Evolutionary conservation across 2,113 vertebrate genomes (phyloP).

Genomic region (Sakesphorus luctuosus): DNA sequence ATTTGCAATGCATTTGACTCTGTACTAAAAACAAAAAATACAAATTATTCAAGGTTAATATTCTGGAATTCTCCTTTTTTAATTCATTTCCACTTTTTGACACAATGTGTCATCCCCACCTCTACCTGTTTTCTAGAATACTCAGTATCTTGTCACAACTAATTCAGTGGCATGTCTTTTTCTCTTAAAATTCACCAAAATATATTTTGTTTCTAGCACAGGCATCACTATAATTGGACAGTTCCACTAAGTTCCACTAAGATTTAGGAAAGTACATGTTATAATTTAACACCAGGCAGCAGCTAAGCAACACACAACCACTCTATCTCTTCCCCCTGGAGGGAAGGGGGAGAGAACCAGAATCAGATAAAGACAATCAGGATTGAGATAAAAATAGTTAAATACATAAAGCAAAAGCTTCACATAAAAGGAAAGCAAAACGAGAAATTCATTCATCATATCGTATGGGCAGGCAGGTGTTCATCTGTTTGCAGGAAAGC

Average conservation of each 20-base stretch:
- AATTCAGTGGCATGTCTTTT: neutral
- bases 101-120: too few species aligned
- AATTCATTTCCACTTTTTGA: neutral
- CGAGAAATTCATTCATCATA: neutral
- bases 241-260: neutral
- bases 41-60: neutral
- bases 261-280: neutral
- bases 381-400: neutral
- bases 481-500: neutral
- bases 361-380: neutral
- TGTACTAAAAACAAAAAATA: neutral
- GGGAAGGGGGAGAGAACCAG: neutral
- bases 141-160: neutral
- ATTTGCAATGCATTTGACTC: neutral
- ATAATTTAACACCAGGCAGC: neutral
- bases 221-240: neutral
- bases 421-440: neutral
- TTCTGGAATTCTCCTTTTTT: neutral
- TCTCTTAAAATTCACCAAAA: neutral
- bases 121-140: neutral
- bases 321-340: neutral
- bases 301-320: neutral
- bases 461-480: neutral
- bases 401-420: neutral
- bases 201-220: neutral